phyloP scores from a whole-genome alignment of 2,113 vertebrate genomes.

The Oreochromis aureus region DNA sequence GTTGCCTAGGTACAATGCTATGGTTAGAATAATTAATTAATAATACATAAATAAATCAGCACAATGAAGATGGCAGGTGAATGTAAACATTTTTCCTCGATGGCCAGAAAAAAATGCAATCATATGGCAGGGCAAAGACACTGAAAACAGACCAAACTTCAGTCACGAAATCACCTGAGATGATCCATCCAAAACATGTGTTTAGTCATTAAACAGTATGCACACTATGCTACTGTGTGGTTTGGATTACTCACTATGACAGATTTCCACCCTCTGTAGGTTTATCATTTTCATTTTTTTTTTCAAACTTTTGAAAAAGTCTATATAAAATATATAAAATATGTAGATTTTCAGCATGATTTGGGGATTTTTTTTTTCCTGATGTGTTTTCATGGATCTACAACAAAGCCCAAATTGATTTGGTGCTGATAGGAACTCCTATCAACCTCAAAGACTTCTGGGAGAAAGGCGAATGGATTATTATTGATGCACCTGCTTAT shows the following conservation, averaged over 20 bases:
- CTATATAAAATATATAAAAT: background rate
- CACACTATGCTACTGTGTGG: too few relatives aligned
- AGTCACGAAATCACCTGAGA: background rate
- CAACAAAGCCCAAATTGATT: conserved; percentile 92
- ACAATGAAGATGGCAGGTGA: background rate
- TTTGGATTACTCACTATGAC: background rate
- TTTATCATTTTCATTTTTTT: background rate
- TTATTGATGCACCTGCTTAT: conserved; percentile 90
- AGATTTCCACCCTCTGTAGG: background rate
- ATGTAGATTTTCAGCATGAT: background rate
- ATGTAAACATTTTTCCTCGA: background rate
- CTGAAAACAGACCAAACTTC: background rate
- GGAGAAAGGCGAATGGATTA: conserved; percentile 92
- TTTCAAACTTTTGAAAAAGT: background rate
- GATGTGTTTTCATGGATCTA: conserved; percentile 83
- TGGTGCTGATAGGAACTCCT: conserved; percentile 85
- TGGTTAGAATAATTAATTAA: background rate
- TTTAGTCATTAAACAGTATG: background rate
- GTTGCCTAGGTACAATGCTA: background rate
- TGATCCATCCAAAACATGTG: background rate
- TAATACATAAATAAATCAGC: background rate
- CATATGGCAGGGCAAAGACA: background rate
- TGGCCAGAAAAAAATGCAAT: background rate
- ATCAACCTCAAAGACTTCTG: conserved; percentile 96
- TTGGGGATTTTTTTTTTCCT: background rate